These are phyloP conservation scores for Incurvaria masculella DNA, from an alignment of 2,888 invertebrate genomes.

Conservation along the genomic window DNA sequence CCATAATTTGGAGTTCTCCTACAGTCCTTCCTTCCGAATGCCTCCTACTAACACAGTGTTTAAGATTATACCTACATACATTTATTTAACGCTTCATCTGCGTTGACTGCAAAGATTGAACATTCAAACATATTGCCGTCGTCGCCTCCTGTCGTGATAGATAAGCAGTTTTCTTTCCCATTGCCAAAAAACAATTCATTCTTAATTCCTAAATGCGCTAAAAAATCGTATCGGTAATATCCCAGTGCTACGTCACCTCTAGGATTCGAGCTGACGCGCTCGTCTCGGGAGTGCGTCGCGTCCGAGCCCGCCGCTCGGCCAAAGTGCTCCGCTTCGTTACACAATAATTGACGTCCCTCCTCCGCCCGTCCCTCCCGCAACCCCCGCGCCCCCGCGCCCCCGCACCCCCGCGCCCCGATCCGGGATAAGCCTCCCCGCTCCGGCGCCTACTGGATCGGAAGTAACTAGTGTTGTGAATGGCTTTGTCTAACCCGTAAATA, in stretches of 20 bases:
- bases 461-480: neutral
- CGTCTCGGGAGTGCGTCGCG: neutral
- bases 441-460: neutral
- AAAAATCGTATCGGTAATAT: constrained; percentile 1
- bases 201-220: neutral
- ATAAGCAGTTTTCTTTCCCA: too few species aligned
- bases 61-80: too few species aligned
- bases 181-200: too few species aligned
- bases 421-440: neutral
- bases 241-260: neutral
- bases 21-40: too few species aligned
- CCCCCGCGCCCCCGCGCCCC: neutral
- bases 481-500: neutral
- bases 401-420: neutral
- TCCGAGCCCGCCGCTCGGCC: constrained; percentile 2
- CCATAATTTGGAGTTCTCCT: too few species aligned
- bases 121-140: too few species aligned
- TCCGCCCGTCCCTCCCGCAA: neutral
- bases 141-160: too few species aligned
- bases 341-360: constrained; percentile 6
- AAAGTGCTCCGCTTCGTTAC: constrained; percentile 6
- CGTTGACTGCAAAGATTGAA: too few species aligned
- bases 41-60: too few species aligned
- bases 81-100: too few species aligned
- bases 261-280: neutral